Evolutionary conservation across 2,888 invertebrate species (phyloP).

Genomic region (Pimpla rufipes): DNA sequence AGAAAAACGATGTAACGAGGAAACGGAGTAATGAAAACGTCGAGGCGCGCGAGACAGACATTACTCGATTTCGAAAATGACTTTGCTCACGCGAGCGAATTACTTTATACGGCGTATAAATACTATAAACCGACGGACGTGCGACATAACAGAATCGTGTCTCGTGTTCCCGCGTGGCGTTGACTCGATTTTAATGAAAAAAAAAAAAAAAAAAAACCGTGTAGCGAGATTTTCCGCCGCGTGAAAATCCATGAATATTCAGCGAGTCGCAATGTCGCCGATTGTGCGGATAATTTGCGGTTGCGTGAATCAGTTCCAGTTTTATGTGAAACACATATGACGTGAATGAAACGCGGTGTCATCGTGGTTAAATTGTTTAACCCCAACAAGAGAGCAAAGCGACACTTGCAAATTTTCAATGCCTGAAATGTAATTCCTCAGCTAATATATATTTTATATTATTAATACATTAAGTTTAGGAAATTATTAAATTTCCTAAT

Average conservation of each 20-base stretch:
- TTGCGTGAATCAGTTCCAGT: conserved; percentile 33
- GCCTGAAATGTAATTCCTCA: too few relatives aligned
- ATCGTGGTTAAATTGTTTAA: neutral
- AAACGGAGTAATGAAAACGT: conserved; percentile 21
- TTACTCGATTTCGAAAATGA: conserved; percentile 52
- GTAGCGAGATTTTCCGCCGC: conserved; percentile 41
- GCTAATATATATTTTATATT: too few relatives aligned
- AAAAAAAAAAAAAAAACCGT: too few relatives aligned
- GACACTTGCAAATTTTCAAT: neutral
- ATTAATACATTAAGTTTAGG: too few relatives aligned
- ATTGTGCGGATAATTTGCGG: conserved; percentile 32
- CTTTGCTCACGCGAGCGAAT: conserved; percentile 41
- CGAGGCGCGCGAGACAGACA: conserved; percentile 22
- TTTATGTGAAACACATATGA: conserved; percentile 16
- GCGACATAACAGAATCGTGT: neutral
- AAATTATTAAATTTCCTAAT: too few relatives aligned
- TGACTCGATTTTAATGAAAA: conserved; percentile 26
- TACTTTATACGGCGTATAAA: neutral
- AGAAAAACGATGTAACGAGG: conserved; percentile 23
- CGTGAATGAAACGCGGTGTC: neutral
- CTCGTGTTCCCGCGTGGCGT: neutral
- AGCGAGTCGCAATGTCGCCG: conserved; percentile 22
- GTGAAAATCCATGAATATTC: conserved; percentile 43
- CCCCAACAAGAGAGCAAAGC: neutral
- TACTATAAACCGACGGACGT: neutral